Evolutionary conservation across 2,113 vertebrate genomes (phyloP).

Genomic region (Ahaetulla prasina): DNA sequence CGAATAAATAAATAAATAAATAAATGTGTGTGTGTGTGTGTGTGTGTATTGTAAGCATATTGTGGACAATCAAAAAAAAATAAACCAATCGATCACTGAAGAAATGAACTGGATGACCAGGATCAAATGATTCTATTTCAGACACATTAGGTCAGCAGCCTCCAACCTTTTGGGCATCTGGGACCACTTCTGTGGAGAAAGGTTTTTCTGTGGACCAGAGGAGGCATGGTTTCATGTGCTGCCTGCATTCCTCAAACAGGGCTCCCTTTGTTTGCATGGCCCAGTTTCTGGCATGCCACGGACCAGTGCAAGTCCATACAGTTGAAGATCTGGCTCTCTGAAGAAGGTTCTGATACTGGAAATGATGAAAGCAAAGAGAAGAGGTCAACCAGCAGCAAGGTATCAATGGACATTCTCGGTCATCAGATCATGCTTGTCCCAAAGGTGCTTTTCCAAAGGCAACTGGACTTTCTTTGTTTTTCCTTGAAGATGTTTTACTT

Average conservation of each 20-base stretch:
- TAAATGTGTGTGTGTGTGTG: no score
- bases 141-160: neutral
- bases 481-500: neutral
- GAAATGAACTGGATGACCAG: neutral
- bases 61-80: no score
- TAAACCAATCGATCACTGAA: no score
- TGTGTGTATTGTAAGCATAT: no score
- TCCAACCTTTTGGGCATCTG: no score
- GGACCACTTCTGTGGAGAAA: no score
- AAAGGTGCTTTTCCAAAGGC: neutral
- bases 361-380: neutral
- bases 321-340: neutral
- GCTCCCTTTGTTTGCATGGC: no score
- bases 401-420: neutral
- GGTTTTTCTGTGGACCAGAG: no score
- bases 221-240: no score
- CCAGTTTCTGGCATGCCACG: no score
- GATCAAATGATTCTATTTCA: neutral
- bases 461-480: neutral
- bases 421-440: neutral
- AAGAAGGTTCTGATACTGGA: neutral
- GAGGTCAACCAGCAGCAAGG: neutral
- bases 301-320: neutral
- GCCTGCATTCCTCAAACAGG: no score
- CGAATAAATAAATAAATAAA: no score